These are phyloP conservation scores for Latrodectus elegans DNA, from an alignment of 2,888 invertebrate genomes.

Conservation along the genomic window DNA sequence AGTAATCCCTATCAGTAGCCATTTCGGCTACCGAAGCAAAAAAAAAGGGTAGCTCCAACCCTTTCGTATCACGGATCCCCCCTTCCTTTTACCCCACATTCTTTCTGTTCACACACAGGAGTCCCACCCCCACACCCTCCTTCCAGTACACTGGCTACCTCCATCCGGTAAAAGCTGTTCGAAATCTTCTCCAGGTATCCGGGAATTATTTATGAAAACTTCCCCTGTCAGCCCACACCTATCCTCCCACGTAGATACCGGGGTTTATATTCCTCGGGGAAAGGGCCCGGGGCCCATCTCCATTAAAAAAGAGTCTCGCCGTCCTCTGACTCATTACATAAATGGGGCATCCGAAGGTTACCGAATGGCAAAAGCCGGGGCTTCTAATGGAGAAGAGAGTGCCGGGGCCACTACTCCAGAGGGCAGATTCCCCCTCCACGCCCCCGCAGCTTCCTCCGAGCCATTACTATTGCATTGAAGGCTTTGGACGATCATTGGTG, in stretches of 20 bases:
- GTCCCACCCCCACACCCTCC: not conserved
- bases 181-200: not conserved
- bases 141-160: not conserved
- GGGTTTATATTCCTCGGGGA: slow-evolving; percentile 33
- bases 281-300: slow-evolving; percentile 17
- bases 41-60: no score
- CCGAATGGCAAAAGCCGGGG: slow-evolving; percentile 5
- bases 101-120: not conserved
- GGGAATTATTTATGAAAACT: slow-evolving; percentile 36
- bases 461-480: slow-evolving; percentile 62
- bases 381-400: not conserved
- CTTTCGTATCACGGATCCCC: no score
- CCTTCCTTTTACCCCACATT: no score
- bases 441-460: not conserved
- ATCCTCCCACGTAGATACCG: not conserved
- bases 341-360: slow-evolving; percentile 28
- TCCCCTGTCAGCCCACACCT: no score
- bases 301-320: slow-evolving; percentile 41
- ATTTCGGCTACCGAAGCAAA: no score
- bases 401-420: not conserved
- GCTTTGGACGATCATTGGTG: slow-evolving; percentile 52
- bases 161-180: slow-evolving; percentile 11
- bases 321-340: slow-evolving; percentile 58
- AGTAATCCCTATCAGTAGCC: no score
- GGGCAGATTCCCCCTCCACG: not conserved